Percentiles rank a stretch among this genome's conserved stretches.
These are phyloP conservation scores for Burhinus bistriatus DNA, from an alignment of 2,113 vertebrate genomes.

Conservation along the genomic window DNA sequence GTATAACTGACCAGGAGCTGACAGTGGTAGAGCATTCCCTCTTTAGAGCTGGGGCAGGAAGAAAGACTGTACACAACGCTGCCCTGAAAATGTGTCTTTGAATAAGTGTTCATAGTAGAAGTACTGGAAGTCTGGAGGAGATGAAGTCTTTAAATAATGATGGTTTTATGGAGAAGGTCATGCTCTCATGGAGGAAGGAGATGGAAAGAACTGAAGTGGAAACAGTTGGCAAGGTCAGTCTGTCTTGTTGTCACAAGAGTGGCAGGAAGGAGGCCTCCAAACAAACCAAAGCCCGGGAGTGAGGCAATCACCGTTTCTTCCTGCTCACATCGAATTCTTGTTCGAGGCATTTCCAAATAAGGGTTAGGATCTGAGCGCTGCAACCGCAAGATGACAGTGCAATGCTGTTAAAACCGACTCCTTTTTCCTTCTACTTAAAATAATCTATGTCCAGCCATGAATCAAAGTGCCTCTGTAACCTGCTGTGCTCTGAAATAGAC, in stretches of 20 bases:
- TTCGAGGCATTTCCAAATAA: constrained; percentile 47
- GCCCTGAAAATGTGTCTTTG: background rate
- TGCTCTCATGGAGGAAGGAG: background rate
- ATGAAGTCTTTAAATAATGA: background rate
- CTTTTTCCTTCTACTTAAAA: constrained; percentile 35
- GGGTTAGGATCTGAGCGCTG: background rate
- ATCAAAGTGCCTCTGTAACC: background rate
- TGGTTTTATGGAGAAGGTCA: background rate
- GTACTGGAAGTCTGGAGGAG: background rate
- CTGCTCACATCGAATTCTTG: background rate
- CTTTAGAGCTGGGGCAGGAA: background rate
- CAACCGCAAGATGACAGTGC: constrained; percentile 44
- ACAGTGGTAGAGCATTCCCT: background rate
- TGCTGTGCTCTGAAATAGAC: background rate
- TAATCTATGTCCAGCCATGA: constrained; percentile 16
- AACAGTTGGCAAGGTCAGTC: background rate
- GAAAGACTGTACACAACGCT: background rate
- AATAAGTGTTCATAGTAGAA: background rate
- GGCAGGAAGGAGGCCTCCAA: constrained; percentile 25
- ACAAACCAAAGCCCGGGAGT: background rate
- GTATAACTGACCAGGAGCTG: background rate
- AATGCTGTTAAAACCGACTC: constrained; percentile 5
- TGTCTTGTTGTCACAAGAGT: background rate
- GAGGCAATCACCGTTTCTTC: constrained; percentile 6
- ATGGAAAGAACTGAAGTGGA: background rate